phyloP scores from a whole-genome alignment of 2,113 vertebrate genomes.

The Elephas maximus region DNA sequence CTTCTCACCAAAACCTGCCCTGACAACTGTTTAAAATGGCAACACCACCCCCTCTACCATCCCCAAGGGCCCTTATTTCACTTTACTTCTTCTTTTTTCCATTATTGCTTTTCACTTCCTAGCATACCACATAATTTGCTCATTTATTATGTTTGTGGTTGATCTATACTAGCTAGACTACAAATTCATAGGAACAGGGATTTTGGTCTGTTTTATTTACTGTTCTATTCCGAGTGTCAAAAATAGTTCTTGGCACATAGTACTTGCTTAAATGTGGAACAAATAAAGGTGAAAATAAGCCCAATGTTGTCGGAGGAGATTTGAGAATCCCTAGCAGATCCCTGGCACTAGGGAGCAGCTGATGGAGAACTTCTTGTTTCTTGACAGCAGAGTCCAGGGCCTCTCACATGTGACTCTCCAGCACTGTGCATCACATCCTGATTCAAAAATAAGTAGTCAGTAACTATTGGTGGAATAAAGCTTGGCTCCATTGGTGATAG shows the following conservation, averaged over 20 bases:
- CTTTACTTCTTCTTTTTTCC: constrained; percentile 4
- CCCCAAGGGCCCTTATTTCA: not conserved
- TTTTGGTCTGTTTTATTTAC: not conserved
- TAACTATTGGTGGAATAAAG: not conserved
- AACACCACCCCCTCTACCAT: not conserved
- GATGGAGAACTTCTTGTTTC: not conserved
- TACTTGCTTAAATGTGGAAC: not conserved
- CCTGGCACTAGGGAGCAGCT: not conserved
- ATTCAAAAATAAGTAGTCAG: not conserved
- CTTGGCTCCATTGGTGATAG: not conserved
- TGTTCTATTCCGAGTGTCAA: constrained; percentile 25
- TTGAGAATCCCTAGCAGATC: not conserved
- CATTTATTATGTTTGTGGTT: constrained; percentile 38
- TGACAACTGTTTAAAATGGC: not conserved
- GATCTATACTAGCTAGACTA: not conserved
- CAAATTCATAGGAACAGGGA: not conserved
- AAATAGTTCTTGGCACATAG: not conserved
- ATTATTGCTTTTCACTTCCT: not conserved
- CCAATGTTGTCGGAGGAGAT: not conserved
- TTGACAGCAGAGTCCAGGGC: not conserved
- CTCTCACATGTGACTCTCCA: not conserved
- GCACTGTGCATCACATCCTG: not conserved
- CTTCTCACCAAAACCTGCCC: not conserved
- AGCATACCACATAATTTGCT: not conserved
- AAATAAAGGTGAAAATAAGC: constrained; percentile 36